Evolutionary conservation across 2,888 invertebrate species (phyloP), one percentile per base, ranked within the genome.

Genomic region (Hyposoter dolosus): DNA sequence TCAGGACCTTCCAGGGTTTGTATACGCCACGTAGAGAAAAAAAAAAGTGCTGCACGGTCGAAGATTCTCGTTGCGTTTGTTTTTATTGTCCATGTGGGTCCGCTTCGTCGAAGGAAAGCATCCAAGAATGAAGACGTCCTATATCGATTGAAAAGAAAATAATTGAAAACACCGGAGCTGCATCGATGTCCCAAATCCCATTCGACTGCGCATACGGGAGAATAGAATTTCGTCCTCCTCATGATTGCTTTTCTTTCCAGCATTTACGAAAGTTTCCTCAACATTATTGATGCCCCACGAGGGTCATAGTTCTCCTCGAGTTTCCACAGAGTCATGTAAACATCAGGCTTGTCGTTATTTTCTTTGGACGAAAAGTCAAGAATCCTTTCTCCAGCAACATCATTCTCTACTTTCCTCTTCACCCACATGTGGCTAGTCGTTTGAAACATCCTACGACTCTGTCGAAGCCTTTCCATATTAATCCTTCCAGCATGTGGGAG

Each of bases 171-270:
- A 79, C 71, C 78, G 82, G 68, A 74, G 77, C 78, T 74, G 81
- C 84, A 86, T 87, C 85, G 84, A 83, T 45, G 56, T n/a, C 53
- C n/a, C 35, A 17, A 60, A 56, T 60, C 19, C 28, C 15, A 19
- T 28, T 28, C 10, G 50, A 68, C 68, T 78, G 89, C 83, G 87
- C 88, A 83, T 68, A 60, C 45, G 78, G 82, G 88, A 88, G 88
- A 83, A 82, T 87, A 88, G 87, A 79, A 60, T 88, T 84, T 35
- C 6, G 35, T 35, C 89, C 89, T 88, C 86, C 88, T 91, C 91
- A 91, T 91, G 91, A 91, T 90, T 90, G 35, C 23, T 87, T 86
- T 86, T 88, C 78, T 90, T 90, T 91, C 81, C 89, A 86, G 85
- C 91, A 90, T 92, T 92, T 90, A 91, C 90, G 87, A 86, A 89